phyloP scores from a whole-genome alignment of 2,797 vertebrate genomes.

The Sphenopsis melanotis region DNA sequence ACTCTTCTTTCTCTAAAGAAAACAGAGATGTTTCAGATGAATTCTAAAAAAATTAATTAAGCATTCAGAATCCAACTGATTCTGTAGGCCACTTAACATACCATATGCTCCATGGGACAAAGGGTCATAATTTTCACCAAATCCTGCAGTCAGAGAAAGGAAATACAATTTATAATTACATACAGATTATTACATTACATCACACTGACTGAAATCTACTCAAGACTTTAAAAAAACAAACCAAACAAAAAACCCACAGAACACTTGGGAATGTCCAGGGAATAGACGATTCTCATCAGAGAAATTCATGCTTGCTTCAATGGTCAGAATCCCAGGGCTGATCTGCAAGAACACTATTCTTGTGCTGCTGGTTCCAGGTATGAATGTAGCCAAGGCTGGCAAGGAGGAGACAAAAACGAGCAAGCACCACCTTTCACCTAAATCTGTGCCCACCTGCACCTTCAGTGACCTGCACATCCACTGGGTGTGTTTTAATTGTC shows the following conservation, averaged over 20 bases:
- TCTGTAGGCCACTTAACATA: conserved; percentile 68
- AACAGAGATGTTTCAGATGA: not conserved
- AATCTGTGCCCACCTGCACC: not conserved
- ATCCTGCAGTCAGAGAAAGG: conserved; percentile 72
- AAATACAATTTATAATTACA: not conserved
- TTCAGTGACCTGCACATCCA: not conserved
- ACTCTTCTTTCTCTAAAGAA: conserved; percentile 83
- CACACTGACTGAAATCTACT: not conserved
- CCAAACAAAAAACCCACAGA: not conserved
- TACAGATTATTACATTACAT: not conserved
- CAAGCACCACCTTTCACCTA: not conserved
- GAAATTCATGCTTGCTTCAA: not conserved
- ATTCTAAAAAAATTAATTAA: not conserved
- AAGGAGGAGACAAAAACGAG: not conserved
- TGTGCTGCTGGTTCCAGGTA: not conserved
- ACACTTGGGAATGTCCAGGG: not conserved
- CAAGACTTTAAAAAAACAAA: not conserved
- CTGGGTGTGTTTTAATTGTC: not conserved
- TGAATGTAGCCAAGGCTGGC: not conserved
- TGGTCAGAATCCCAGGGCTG: not conserved
- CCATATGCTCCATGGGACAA: conserved; percentile 87
- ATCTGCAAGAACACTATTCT: not conserved
- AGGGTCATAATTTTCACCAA: conserved; percentile 86
- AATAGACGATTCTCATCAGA: not conserved
- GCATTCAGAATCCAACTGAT: not conserved